Evolutionary conservation across 2,113 vertebrate species (phyloP).

Genomic region (Tenrec ecaudatus): DNA sequence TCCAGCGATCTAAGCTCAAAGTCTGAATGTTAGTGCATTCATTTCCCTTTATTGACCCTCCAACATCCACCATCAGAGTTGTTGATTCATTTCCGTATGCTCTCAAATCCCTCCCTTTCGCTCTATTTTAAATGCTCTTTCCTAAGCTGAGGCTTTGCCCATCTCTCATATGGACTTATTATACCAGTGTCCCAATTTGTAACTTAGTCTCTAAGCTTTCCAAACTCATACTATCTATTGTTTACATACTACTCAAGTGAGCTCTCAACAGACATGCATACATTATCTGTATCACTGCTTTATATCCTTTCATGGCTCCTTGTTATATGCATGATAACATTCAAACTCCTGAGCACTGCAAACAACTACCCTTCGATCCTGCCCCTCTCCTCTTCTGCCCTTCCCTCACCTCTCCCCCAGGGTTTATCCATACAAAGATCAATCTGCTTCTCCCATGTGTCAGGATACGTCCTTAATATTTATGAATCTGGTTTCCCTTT

Average conservation of each 20-base stretch:
- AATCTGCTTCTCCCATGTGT: constrained; percentile 21
- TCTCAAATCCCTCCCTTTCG: neutral
- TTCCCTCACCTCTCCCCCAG: neutral
- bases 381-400: neutral
- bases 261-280: neutral
- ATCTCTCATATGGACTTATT: neutral
- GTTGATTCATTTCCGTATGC: neutral
- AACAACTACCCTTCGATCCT: neutral
- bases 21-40: neutral
- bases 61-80: neutral
- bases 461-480: neutral
- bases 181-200: neutral
- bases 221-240: neutral
- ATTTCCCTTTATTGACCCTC: neutral
- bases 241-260: neutral
- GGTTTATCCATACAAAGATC: constrained; percentile 17
- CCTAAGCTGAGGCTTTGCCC: neutral
- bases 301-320: neutral
- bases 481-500: neutral
- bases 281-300: neutral
- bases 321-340: neutral
- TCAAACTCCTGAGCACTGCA: neutral
- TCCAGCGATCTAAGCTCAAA: neutral
- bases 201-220: neutral
- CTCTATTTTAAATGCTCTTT: neutral